phyloP scores from a whole-genome alignment of 2,888 invertebrate genomes.

The Catocala nupta region DNA sequence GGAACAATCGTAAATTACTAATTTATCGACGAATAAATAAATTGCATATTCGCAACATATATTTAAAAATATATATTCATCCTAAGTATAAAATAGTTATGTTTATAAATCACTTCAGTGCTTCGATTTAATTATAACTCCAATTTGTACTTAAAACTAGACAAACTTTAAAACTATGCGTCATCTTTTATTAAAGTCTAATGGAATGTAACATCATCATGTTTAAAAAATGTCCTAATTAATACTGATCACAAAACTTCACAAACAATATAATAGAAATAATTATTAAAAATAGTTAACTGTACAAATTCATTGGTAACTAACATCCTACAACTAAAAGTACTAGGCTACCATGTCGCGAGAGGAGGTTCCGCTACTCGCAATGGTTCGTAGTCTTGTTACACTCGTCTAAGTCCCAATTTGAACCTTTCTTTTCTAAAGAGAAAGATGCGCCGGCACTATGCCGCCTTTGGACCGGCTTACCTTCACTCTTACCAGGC shows the following conservation, averaged over 20 bases:
- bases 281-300: slow-evolving; percentile 49
- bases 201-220: slow-evolving; percentile 56
- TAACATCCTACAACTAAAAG: slow-evolving; percentile 39
- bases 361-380: slow-evolving; percentile 42
- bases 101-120: slow-evolving; percentile 39
- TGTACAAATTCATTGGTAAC: slow-evolving; percentile 58
- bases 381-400: slow-evolving; percentile 52
- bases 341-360: slow-evolving; percentile 54
- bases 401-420: slow-evolving; percentile 44
- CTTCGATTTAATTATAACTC: slow-evolving; percentile 31
- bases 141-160: slow-evolving; percentile 57
- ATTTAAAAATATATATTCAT: slow-evolving; percentile 23
- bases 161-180: slow-evolving; percentile 57
- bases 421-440: slow-evolving; percentile 74
- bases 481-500: slow-evolving; percentile 60
- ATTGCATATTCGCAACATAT: slow-evolving; percentile 8
- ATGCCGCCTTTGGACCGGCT: slow-evolving; percentile 75
- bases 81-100: slow-evolving; percentile 32
- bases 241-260: slow-evolving; percentile 77
- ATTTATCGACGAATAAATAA: slow-evolving; percentile 48
- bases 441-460: slow-evolving; percentile 77
- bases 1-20: slow-evolving; percentile 1
- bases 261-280: slow-evolving; percentile 47
- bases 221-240: slow-evolving; percentile 52
- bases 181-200: slow-evolving; percentile 60